Base-by-base conservation (phyloP, 2,797 vertebrate genomes). In the Typhlichthys subterraneus region DNA sequence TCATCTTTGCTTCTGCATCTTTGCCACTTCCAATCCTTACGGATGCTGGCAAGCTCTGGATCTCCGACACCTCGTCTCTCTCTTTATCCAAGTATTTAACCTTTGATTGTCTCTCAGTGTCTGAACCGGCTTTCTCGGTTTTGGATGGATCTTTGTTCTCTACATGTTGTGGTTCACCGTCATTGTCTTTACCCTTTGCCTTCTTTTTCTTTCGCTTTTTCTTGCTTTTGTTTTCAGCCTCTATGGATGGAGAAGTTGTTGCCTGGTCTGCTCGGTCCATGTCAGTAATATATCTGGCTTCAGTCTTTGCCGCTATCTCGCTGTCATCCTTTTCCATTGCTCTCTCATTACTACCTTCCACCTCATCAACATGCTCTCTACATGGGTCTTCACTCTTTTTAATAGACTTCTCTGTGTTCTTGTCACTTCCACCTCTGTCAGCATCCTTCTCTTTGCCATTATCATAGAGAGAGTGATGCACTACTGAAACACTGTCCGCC, bases 191-290 rank as follows among this genome's bases (percentile, higher is more conserved):
- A 17, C 50, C 53, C 48, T 79, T 88, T 47, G 57, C 77, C 33
- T 84, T 87, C 74, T 76, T 89, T 61, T 81, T 84, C 64, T 69
- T 89, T 56, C 52, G 84, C 67, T 86, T 88, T 62, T 84, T 90
- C 75, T 85, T 90, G 67, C 67, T 71, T 68, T 90, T 87, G 45
- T 49, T 75, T 49, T 85, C 72, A 0, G 65, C 54, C 31, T 87
- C 77, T 53, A 70, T 75, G 8, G 55, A 33, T 11, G 14, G 0
- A 57, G 75, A 53, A 1, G 62, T 17, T 15, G 15, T 1, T 0
- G 11, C 12, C 29, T 65, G 69, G 0, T 69, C 73, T 53, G 81
- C 59, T 48, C 19, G 59, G 11, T 84, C 57, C n/a, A 14, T 11
- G 0, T 70, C 75, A 57, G 54, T 1, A 29, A 6, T 59, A 9